Conservation (phyloP, 2,888 invertebrate genomes). For the Caenorhabditis afra region DNA sequence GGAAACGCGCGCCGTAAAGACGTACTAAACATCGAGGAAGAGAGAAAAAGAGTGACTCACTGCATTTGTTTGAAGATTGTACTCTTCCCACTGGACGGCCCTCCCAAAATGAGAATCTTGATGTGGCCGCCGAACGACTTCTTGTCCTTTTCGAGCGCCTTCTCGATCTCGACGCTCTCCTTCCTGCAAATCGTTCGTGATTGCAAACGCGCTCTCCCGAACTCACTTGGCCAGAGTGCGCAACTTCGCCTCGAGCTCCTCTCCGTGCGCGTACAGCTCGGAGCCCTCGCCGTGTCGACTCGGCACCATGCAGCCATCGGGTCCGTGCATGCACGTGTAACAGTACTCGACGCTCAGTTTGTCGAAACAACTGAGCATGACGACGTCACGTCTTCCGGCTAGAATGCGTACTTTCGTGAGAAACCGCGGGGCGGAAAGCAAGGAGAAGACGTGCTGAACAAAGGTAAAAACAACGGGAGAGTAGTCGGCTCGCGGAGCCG, state of each 20-base stretch:
- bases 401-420: neutral
- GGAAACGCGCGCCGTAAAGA: too few relatives aligned
- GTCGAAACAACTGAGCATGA: constrained; percentile 33
- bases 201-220: neutral
- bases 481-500: constrained; percentile 15
- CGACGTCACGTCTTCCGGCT: neutral
- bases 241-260: constrained; percentile 47
- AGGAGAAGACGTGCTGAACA: constrained; percentile 2
- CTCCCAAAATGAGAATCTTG: constrained; percentile 61
- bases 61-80: constrained; percentile 68
- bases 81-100: constrained; percentile 62
- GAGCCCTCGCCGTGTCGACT: constrained; percentile 42
- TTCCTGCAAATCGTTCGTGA: constrained; percentile 28
- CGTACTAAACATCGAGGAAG: too few relatives aligned
- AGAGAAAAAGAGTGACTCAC: constrained; percentile 27
- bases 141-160: constrained; percentile 22
- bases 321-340: constrained; percentile 51
- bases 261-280: constrained; percentile 28
- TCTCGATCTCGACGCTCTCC: constrained; percentile 46
- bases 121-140: constrained; percentile 14
- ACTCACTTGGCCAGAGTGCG: constrained; percentile 45
- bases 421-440: neutral
- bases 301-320: constrained; percentile 56
- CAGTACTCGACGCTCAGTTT: constrained; percentile 31
- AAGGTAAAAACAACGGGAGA: constrained; percentile 18